Conservation (phyloP, 2,113 vertebrate species). For the Tricholaema leucomelas region DNA sequence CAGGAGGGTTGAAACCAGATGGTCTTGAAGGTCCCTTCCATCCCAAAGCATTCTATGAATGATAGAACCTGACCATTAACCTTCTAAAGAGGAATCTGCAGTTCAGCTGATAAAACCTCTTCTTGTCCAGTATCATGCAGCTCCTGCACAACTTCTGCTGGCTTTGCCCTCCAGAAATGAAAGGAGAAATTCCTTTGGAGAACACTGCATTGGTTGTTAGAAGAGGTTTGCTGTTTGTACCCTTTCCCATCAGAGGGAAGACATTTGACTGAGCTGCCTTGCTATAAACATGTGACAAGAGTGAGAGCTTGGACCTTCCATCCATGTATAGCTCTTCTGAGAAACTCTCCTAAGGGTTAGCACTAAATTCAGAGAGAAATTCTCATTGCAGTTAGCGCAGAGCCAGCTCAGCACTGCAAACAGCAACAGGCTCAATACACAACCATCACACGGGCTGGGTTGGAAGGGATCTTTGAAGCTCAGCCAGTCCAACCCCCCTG, state of each 20-base stretch:
- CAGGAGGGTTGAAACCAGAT: too few relatives aligned
- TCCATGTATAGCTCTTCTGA: too few relatives aligned
- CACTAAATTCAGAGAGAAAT: neutral
- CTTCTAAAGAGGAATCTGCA: neutral
- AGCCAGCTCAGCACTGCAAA: neutral
- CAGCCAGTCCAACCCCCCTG: too few relatives aligned
- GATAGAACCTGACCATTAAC: neutral
- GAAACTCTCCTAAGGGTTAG: neutral
- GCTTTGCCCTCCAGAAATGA: neutral
- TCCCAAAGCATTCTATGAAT: too few relatives aligned
- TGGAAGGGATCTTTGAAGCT: too few relatives aligned
- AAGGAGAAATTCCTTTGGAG: neutral
- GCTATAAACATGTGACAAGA: too few relatives aligned
- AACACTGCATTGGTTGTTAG: neutral
- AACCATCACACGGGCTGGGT: too few relatives aligned
- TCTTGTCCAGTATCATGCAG: neutral
- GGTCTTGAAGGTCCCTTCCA: too few relatives aligned
- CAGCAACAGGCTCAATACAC: too few relatives aligned
- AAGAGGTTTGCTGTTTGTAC: rapidly evolving
- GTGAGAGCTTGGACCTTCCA: too few relatives aligned
- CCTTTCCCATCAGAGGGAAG: neutral
- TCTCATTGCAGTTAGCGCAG: too few relatives aligned
- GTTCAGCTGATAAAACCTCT: neutral
- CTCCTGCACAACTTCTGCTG: neutral
- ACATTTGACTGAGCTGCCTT: neutral